These are phyloP conservation scores for Neoaliturus tenellus DNA, from an alignment of 2,888 invertebrate species.

Conservation along the genomic window DNA sequence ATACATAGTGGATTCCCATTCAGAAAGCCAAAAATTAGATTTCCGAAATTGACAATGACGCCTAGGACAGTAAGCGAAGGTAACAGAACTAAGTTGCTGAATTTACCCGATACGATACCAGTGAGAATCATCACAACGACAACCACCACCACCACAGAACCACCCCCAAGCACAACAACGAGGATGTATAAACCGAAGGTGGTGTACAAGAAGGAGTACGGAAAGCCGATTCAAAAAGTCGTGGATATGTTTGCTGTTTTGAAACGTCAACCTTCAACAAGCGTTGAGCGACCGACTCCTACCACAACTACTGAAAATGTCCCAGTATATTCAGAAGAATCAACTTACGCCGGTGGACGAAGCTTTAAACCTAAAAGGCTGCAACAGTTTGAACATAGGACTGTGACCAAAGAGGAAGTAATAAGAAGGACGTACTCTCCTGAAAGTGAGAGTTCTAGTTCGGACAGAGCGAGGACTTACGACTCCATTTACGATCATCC, in stretches of 20 bases:
- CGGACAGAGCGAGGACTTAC: conserved; percentile 30
- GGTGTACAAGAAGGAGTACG: conserved; percentile 59
- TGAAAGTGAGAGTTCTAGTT: conserved; percentile 42
- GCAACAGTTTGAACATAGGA: conserved; percentile 59
- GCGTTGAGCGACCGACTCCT: conserved; percentile 10
- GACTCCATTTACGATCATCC: conserved; percentile 51
- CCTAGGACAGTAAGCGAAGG: conserved; percentile 34
- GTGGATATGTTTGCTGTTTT: conserved; percentile 61
- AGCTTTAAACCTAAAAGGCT: conserved; percentile 50
- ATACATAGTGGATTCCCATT: neutral
- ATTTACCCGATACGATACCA: conserved; percentile 1
- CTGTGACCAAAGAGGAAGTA: conserved; percentile 60
- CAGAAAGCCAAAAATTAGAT: conserved; percentile 53
- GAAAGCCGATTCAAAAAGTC: conserved; percentile 55
- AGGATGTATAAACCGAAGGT: conserved; percentile 65
- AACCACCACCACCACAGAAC: conserved; percentile 61
- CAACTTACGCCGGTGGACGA: neutral
- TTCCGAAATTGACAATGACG: conserved; percentile 53
- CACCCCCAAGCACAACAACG: conserved; percentile 60
- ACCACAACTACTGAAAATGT: neutral
- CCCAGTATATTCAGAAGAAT: neutral
- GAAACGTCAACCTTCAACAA: conserved; percentile 21
- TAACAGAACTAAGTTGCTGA: conserved; percentile 1
- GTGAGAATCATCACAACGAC: conserved; percentile 54
- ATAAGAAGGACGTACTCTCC: conserved; percentile 55